Base-by-base conservation (phyloP, 2,113 vertebrate species). In the Zapus hudsonius region DNA sequence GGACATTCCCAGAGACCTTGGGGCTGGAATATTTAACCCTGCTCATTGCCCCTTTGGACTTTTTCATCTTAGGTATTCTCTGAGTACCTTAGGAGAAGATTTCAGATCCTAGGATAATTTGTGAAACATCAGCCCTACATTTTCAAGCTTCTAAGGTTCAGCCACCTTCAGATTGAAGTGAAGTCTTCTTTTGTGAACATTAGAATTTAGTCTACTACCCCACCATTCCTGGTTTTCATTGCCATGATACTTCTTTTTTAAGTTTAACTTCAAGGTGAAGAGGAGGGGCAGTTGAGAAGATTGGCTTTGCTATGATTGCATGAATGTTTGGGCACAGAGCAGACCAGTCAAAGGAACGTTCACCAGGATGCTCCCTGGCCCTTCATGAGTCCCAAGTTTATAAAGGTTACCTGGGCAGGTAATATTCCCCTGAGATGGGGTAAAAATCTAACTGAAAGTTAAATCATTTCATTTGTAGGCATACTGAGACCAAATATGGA, bases 101-200 rank as follows among this genome's bases (percentile, higher is more conserved):
- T 86, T 84, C n/a, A 66, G 10, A 33, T 69, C 29, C 80, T 66
- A 40, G 1, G 23, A 4, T n/a, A 23, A 33, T 22, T 66, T 47
- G 9, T 20, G 55, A 84, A 59, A 4, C 17, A 70, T 76, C 22
- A 85, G 66, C 3, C 52, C 72, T 72, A 1, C 5, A 8, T 55
- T 90, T 89, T 42, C 8, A 57, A 33, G 12, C 16, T 86, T 23
- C 79, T 52, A 22, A 23, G 64, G 23, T 67, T 66, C 69, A 42
- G 25, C 84, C 47, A 27, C 70, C 67, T 96, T 93, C 57, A 67
- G 84, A 76, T 79, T 91, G 38, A 95, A 89, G 20, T 52, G 12
- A 12, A n/a, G 10, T 67, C 17, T 38, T 90, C 31, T 13, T 70
- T 63, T 72, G 19, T 91, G 70, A 89, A 84, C 72, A 69, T 36